These are phyloP conservation scores for Entomobrya multifasciata DNA, from an alignment of 2,888 invertebrate genomes.

Conservation along the genomic window DNA sequence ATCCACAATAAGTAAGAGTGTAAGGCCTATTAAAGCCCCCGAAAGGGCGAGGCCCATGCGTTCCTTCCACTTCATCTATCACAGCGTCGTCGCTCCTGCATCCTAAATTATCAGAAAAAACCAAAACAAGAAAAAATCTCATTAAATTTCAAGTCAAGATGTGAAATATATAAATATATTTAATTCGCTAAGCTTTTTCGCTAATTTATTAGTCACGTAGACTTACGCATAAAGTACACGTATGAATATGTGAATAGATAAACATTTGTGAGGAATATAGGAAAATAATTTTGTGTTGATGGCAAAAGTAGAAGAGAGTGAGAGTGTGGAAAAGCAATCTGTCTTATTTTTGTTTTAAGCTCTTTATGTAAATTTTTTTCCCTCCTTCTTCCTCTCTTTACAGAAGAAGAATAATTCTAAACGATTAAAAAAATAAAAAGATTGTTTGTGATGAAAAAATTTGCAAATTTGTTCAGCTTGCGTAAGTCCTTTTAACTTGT, in stretches of 20 bases:
- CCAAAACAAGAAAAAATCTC: conserved; percentile 21
- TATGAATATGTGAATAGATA: background rate
- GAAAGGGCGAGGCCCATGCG: conserved; percentile 78
- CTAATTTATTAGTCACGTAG: conserved; percentile 33
- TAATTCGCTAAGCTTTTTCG: conserved; percentile 6
- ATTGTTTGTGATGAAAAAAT: background rate
- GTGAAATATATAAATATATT: background rate
- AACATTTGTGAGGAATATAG: background rate
- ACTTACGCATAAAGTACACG: background rate
- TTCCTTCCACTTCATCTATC: conserved; percentile 79
- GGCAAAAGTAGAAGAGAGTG: background rate
- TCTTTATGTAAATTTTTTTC: conserved; percentile 45
- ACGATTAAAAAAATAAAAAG: background rate
- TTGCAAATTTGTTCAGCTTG: conserved; percentile 3
- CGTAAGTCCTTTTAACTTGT: background rate
- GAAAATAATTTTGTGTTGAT: conserved; percentile 7
- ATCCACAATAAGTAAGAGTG: conserved; percentile 79
- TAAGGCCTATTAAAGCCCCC: conserved; percentile 79
- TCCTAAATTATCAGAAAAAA: conserved; percentile 66
- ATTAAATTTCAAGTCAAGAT: conserved; percentile 17
- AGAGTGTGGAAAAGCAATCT: conserved; percentile 10
- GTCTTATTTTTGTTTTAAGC: conserved; percentile 20
- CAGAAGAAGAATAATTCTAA: background rate
- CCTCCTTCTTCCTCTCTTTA: background rate
- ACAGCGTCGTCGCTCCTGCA: conserved; percentile 76